These are phyloP conservation scores for Uropetala carovei DNA, from an alignment of 2,888 invertebrate genomes.

Conservation along the genomic window DNA sequence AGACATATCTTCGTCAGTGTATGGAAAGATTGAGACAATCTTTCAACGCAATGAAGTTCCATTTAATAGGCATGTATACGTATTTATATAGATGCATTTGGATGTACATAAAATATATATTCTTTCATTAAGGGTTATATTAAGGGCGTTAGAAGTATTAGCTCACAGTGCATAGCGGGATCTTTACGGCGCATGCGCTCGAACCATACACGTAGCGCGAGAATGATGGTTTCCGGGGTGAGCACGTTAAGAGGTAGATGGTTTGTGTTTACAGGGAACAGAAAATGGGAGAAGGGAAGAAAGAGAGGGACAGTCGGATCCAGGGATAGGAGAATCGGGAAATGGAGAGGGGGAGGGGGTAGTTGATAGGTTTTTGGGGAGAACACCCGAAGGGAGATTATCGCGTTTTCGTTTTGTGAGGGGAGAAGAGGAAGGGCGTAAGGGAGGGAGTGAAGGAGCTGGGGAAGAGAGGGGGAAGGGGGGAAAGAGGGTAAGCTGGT, in stretches of 20 bases:
- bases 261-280: slow-evolving; percentile 17
- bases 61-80: too few relatives aligned
- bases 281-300: neutral
- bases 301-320: neutral
- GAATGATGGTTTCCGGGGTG: neutral
- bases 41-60: too few relatives aligned
- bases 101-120: too few relatives aligned
- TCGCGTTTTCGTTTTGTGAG: neutral
- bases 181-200: neutral
- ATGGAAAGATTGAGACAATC: too few relatives aligned
- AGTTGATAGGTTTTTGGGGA: slow-evolving; percentile 38
- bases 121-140: too few relatives aligned
- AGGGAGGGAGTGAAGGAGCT: neutral
- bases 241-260: slow-evolving; percentile 10
- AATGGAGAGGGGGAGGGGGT: slow-evolving; percentile 1
- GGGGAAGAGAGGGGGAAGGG: neutral
- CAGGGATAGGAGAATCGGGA: neutral
- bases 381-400: neutral
- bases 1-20: too few relatives aligned
- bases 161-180: neutral
- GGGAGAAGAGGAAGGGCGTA: neutral
- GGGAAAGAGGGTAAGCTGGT: neutral
- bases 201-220: neutral
- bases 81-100: too few relatives aligned
- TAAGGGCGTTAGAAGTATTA: too few relatives aligned